phyloP scores from a whole-genome alignment of 2,888 invertebrate genomes.

The Ommatoiulus sabulosus region DNA sequence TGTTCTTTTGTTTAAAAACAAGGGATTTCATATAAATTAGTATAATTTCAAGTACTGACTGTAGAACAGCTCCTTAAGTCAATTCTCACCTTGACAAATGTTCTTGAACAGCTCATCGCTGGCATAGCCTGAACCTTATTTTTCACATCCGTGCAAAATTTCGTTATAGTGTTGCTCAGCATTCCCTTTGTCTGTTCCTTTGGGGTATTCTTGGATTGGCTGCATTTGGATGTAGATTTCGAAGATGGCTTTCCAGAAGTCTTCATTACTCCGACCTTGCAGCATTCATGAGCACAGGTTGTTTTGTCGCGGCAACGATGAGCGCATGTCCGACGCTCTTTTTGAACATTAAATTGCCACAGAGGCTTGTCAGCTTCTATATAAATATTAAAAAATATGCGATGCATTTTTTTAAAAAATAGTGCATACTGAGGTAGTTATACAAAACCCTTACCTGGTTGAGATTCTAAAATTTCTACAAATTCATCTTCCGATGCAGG shows the following conservation, averaged over 20 bases:
- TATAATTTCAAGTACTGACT: neutral
- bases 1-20: neutral
- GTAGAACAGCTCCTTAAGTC: neutral
- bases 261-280: conserved; percentile 63
- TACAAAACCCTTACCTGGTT: neutral
- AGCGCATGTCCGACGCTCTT: conserved; percentile 61
- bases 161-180: neutral
- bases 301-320: conserved; percentile 65
- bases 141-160: neutral
- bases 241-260: neutral
- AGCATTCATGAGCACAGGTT: conserved; percentile 65
- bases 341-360: neutral
- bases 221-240: neutral
- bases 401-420: neutral
- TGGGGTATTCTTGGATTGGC: neutral
- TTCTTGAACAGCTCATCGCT: neutral
- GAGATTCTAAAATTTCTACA: neutral
- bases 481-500: neutral
- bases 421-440: neutral
- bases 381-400: neutral
- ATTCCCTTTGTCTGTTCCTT: neutral
- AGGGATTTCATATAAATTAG: no score
- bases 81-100: neutral
- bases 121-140: neutral
- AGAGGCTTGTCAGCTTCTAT: neutral